These are phyloP conservation scores for Octonoba sinensis DNA, from an alignment of 2,888 invertebrate genomes.

Conservation along the genomic window DNA sequence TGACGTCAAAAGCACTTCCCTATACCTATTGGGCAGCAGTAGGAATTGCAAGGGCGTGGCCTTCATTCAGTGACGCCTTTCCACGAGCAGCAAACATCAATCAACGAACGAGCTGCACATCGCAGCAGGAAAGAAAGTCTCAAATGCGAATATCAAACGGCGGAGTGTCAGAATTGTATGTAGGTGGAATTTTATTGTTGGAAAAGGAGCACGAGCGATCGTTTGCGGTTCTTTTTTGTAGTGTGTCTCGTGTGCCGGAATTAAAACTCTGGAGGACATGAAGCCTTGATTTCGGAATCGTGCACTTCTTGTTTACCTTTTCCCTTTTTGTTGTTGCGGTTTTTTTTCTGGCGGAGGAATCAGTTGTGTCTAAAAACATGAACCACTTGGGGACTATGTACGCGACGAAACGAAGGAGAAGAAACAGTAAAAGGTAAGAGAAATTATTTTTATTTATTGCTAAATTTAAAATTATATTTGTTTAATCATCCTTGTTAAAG, in stretches of 20 bases:
- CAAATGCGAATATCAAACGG: slow-evolving; percentile 38
- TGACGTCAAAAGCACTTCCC: slow-evolving; percentile 30
- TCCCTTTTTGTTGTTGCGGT: background rate
- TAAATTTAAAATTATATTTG: too few species aligned
- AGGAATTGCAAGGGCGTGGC: slow-evolving; percentile 24
- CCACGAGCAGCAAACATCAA: slow-evolving; percentile 43
- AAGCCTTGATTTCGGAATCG: slow-evolving; percentile 20
- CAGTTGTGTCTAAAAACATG: slow-evolving; percentile 72
- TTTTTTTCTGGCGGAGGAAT: background rate
- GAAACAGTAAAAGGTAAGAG: slow-evolving; percentile 95
- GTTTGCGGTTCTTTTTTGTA: slow-evolving; percentile 23
- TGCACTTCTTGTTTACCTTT: background rate
- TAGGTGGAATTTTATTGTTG: slow-evolving; percentile 54
- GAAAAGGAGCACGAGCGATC: slow-evolving; percentile 23
- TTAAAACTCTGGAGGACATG: slow-evolving; percentile 29
- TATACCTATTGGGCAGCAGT: slow-evolving; percentile 24
- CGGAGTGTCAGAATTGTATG: slow-evolving; percentile 42
- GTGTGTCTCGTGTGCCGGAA: slow-evolving; percentile 19
- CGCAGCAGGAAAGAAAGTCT: slow-evolving; percentile 29
- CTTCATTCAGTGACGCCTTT: slow-evolving; percentile 14
- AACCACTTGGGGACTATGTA: slow-evolving; percentile 96
- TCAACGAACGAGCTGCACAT: slow-evolving; percentile 34
- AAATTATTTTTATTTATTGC: background rate
- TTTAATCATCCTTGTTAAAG: too few species aligned
- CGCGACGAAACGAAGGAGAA: slow-evolving; percentile 92